These are phyloP conservation scores for Ips nitidus DNA, from an alignment of 1,140 invertebrate species.

Conservation along the genomic window DNA sequence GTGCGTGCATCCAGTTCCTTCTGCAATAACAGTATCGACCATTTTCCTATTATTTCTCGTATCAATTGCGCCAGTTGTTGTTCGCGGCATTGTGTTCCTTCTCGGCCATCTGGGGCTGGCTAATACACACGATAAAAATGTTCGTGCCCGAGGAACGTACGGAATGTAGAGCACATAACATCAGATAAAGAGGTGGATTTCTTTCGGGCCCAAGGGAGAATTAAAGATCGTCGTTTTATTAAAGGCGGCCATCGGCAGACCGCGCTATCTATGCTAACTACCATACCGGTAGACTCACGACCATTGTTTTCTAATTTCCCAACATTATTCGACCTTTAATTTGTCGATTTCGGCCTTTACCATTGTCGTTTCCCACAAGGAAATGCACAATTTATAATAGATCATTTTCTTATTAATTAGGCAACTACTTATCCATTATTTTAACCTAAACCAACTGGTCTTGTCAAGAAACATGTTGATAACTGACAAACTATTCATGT, in stretches of 20 bases:
- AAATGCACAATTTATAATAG: too few relatives aligned
- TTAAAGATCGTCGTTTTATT: conserved; percentile 14
- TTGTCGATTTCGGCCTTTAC: too few relatives aligned
- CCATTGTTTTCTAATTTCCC: neutral
- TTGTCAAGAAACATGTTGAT: too few relatives aligned
- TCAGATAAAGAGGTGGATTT: conserved; percentile 19
- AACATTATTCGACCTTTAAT: too few relatives aligned
- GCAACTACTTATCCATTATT: too few relatives aligned
- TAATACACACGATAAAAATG: conserved; percentile 9
- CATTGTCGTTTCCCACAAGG: too few relatives aligned
- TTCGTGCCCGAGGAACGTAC: conserved; percentile 8
- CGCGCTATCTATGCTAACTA: neutral
- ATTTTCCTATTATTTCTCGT: neutral
- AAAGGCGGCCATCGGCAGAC: neutral
- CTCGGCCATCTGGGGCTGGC: conserved; percentile 7
- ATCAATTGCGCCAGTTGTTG: conserved; percentile 4
- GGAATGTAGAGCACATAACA: conserved; percentile 29
- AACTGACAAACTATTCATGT: too few relatives aligned
- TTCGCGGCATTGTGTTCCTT: conserved; percentile 15
- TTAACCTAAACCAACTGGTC: too few relatives aligned
- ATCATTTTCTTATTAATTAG: too few relatives aligned
- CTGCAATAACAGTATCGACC: too few relatives aligned
- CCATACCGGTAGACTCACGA: neutral
- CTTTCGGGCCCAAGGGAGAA: conserved; percentile 15
- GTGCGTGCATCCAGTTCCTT: too few relatives aligned